Conservation (phyloP, 1,140 invertebrate genomes). For the Wiebesia pumilae region DNA sequence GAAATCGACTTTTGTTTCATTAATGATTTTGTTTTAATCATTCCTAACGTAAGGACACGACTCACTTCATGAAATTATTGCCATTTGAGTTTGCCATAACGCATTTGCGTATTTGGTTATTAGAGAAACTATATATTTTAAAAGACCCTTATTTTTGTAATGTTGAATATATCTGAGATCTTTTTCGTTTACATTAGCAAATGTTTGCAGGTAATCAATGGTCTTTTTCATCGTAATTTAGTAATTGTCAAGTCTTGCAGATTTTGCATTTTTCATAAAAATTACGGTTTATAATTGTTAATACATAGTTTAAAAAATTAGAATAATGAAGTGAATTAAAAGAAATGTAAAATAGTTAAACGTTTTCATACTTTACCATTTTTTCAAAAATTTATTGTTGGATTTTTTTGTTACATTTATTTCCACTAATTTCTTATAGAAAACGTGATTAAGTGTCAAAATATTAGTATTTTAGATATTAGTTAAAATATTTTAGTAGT, state of each 20-base stretch:
- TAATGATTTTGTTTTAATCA: conserved; percentile 25
- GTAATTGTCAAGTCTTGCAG: neutral
- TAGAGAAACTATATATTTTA: conserved; percentile 8
- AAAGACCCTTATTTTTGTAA: neutral
- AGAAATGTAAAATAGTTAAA: neutral
- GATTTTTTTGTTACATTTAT: neutral
- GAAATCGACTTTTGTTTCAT: conserved; percentile 16
- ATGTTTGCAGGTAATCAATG: neutral
- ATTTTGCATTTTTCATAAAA: neutral
- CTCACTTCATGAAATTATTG: neutral
- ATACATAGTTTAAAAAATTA: neutral
- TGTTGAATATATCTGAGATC: neutral
- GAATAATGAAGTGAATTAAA: neutral
- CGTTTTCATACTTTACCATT: neutral
- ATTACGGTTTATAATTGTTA: too few species aligned
- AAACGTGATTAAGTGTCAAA: neutral
- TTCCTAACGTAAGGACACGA: neutral
- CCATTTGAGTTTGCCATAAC: neutral
- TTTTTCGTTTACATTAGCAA: conserved; percentile 6
- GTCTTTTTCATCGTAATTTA: neutral
- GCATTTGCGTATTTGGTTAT: neutral
- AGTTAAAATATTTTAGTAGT: too few species aligned
- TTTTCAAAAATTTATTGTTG: neutral
- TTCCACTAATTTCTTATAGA: neutral
- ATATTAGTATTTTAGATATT: neutral